A percentile compares a stretch with the other conserved stretches of the same genome.
Conservation (phyloP, 2,888 invertebrate species). For the Clostera curtula region DNA sequence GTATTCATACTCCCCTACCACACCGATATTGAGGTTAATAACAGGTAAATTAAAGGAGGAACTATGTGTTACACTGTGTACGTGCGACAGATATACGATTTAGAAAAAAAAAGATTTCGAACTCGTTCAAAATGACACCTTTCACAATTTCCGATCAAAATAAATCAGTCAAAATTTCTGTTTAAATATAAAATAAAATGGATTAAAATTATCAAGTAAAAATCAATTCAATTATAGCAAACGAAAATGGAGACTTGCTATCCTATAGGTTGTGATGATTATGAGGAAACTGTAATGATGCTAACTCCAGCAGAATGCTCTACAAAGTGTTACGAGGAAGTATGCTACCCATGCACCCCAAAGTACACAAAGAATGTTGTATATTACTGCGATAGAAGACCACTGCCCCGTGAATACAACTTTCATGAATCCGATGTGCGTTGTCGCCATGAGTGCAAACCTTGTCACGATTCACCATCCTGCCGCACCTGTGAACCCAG, state of each 20-base stretch:
- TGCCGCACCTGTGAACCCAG: slow-evolving; percentile 15
- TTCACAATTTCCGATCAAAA: slow-evolving; percentile 13
- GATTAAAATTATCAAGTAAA: slow-evolving; percentile 24
- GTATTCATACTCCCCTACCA: no score
- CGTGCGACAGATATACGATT: no score
- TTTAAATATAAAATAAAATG: slow-evolving; percentile 19
- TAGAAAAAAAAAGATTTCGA: slow-evolving; percentile 7
- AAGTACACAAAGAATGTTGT: slow-evolving; percentile 32
- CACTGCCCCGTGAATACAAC: no score
- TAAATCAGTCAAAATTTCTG: slow-evolving; percentile 29
- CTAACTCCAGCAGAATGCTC: slow-evolving; percentile 27
- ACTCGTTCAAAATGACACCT: slow-evolving; percentile 19
- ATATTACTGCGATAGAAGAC: slow-evolving; percentile 39
- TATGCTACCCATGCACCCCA: slow-evolving; percentile 42
- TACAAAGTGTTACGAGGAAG: slow-evolving; percentile 31
- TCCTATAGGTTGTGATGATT: slow-evolving; percentile 35
- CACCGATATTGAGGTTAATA: no score
- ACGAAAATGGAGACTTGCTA: slow-evolving; percentile 50
- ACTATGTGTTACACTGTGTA: no score
- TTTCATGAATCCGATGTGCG: no score
- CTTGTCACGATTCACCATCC: no score
- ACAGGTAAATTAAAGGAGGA: no score
- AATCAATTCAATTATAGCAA: slow-evolving; percentile 10
- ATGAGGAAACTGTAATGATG: slow-evolving; percentile 43
- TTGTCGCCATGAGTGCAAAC: no score